These are phyloP conservation scores for Perca flavescens DNA, from an alignment of 2,113 vertebrate species.

Conservation along the genomic window DNA sequence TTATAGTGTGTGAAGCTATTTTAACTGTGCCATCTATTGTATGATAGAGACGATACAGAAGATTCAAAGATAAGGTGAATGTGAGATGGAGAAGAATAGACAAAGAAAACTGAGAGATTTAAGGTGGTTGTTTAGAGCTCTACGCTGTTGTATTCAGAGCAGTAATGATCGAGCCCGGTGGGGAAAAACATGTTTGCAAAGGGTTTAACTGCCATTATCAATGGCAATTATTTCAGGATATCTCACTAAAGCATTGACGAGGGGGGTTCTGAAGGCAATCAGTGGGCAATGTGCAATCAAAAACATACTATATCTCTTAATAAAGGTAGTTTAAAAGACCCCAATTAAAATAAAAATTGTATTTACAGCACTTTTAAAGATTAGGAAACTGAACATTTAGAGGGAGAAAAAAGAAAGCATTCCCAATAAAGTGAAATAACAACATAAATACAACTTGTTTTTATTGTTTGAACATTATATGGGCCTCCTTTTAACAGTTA, in stretches of 20 bases:
- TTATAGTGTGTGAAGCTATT: constrained; percentile 20
- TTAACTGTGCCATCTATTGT: constrained; percentile 33
- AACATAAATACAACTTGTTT: constrained; percentile 47
- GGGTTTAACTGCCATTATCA: constrained; percentile 56
- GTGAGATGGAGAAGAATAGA: constrained; percentile 39
- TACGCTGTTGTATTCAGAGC: constrained; percentile 42
- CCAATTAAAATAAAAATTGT: not conserved
- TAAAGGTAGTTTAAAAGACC: constrained; percentile 35
- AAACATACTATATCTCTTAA: constrained; percentile 28
- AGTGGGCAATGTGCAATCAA: constrained; percentile 15
- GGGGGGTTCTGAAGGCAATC: constrained; percentile 43
- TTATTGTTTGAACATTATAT: constrained; percentile 71
- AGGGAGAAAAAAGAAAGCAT: constrained; percentile 8
- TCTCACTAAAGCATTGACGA: constrained; percentile 52
- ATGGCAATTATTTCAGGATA: constrained; percentile 69
- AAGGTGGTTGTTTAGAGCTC: constrained; percentile 34
- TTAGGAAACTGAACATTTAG: not conserved
- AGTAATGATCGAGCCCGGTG: constrained; percentile 55
- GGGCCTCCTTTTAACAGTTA: constrained; percentile 71
- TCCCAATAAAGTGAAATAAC: constrained; percentile 34
- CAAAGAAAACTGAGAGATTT: constrained; percentile 58
- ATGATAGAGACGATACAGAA: not conserved
- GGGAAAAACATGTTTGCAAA: constrained; percentile 55
- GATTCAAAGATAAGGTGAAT: constrained; percentile 28
- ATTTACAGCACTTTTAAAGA: constrained; percentile 27